These are phyloP conservation scores for Coelopa frigida DNA, from an alignment of 1,140 invertebrate genomes.

Conservation along the genomic window DNA sequence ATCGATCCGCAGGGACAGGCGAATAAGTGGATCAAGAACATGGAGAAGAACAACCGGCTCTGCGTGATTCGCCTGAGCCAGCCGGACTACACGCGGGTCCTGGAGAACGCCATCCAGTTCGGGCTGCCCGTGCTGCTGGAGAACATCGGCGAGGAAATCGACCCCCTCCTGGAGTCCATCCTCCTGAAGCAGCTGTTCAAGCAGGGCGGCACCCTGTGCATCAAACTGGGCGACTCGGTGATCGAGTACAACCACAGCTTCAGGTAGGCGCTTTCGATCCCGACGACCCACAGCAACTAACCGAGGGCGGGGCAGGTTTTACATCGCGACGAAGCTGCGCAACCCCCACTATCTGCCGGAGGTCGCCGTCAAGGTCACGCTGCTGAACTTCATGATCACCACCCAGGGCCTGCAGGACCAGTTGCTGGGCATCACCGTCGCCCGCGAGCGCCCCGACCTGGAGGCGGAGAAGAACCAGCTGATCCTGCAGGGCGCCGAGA, in stretches of 20 bases:
- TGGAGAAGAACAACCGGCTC: slow-evolving; percentile 81
- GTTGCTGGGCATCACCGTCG: slow-evolving; percentile 82
- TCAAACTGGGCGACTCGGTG: slow-evolving; percentile 76
- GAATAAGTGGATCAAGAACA: slow-evolving; percentile 91
- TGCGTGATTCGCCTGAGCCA: slow-evolving; percentile 74
- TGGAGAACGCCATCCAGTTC: slow-evolving; percentile 91
- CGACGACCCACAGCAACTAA: too few species aligned
- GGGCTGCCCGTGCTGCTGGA: slow-evolving; percentile 81
- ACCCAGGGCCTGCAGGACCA: slow-evolving; percentile 86
- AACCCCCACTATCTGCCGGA: slow-evolving; percentile 93
- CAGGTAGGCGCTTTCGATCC: slow-evolving; percentile 49
- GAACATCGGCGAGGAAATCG: slow-evolving; percentile 82
- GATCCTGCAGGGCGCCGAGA: slow-evolving; percentile 83
- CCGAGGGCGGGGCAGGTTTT: slow-evolving; percentile 68
- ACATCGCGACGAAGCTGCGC: slow-evolving; percentile 88
- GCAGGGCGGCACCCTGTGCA: slow-evolving; percentile 71
- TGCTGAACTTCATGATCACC: slow-evolving; percentile 93
- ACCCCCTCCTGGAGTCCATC: slow-evolving; percentile 82
- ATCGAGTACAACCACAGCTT: slow-evolving; percentile 82
- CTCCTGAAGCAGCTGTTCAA: slow-evolving; percentile 84
- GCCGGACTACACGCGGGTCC: slow-evolving; percentile 71
- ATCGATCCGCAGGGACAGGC: slow-evolving; percentile 94
- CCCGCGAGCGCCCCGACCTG: slow-evolving; percentile 83
- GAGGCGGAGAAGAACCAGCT: slow-evolving; percentile 87
- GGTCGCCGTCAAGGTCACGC: slow-evolving; percentile 82